Percentiles rank a stretch among this genome's conserved stretches.
Evolutionary conservation across 2,113 vertebrate genomes (phyloP).

Genomic region (Alethe diademata): DNA sequence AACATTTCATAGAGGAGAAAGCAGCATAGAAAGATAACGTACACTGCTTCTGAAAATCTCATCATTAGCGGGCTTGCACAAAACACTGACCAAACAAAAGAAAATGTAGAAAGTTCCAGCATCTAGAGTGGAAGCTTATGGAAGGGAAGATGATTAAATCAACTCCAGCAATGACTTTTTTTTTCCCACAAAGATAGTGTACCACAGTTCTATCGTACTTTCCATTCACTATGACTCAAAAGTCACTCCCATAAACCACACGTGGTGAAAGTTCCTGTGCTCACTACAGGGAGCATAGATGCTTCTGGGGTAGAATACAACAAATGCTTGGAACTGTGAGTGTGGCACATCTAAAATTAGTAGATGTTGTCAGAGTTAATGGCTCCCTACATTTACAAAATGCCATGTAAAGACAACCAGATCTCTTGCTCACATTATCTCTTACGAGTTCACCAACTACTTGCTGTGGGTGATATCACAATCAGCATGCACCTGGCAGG

Average conservation of each 20-base stretch:
- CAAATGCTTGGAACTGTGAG: background rate
- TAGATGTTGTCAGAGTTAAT: background rate
- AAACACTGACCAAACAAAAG: background rate
- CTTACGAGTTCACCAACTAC: background rate
- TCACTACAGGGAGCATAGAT: background rate
- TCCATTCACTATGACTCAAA: background rate
- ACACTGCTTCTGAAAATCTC: background rate
- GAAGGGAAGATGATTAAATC: background rate
- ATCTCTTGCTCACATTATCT: background rate
- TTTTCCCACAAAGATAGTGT: fast-evolving
- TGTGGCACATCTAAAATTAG: background rate
- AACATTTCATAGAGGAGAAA: background rate
- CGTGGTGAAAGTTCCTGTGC: background rate
- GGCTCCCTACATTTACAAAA: background rate
- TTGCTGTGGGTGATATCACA: background rate
- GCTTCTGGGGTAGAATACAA: background rate
- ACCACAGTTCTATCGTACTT: background rate
- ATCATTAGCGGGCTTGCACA: background rate
- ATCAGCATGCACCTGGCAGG: background rate
- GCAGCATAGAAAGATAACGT: background rate
- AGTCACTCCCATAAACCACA: background rate
- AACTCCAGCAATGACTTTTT: background rate
- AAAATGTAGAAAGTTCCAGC: background rate
- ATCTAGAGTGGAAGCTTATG: background rate
- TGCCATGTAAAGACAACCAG: background rate